Percentiles rank a stretch among this genome's conserved stretches.
Evolutionary conservation across 2,113 vertebrate species (phyloP).

Genomic region (Rhinolophus ferrumequinum): DNA sequence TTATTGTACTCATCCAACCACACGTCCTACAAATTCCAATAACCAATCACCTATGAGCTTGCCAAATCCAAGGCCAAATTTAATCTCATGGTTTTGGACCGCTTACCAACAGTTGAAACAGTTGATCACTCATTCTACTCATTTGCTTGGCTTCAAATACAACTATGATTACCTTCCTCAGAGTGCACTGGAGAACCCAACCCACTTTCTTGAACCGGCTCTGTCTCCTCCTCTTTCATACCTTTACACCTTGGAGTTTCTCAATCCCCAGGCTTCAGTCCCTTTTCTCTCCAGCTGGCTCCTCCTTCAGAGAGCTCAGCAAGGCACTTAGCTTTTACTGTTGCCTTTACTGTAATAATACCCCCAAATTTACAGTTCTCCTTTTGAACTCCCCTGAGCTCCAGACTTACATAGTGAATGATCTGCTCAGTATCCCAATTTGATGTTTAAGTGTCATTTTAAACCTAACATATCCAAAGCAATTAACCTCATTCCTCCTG

Average conservation of each 20-base stretch:
- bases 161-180: neutral
- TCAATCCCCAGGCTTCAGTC: neutral
- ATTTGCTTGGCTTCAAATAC: neutral
- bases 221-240: neutral
- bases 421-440: neutral
- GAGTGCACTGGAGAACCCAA: neutral
- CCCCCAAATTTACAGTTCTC: neutral
- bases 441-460: neutral
- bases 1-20: neutral
- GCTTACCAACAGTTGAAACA: neutral
- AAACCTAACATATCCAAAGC: neutral
- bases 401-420: neutral
- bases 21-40: neutral
- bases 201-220: neutral
- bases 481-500: neutral
- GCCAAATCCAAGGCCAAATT: neutral
- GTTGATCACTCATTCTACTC: neutral
- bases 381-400: neutral
- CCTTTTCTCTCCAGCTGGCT: neutral
- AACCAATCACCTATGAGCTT: neutral
- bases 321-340: neutral
- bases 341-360: neutral
- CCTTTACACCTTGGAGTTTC: rapidly evolving
- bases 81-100: neutral
- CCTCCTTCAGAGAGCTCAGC: neutral